phyloP scores from a whole-genome alignment of 1,140 invertebrate species.

The Microvelia longipes region DNA sequence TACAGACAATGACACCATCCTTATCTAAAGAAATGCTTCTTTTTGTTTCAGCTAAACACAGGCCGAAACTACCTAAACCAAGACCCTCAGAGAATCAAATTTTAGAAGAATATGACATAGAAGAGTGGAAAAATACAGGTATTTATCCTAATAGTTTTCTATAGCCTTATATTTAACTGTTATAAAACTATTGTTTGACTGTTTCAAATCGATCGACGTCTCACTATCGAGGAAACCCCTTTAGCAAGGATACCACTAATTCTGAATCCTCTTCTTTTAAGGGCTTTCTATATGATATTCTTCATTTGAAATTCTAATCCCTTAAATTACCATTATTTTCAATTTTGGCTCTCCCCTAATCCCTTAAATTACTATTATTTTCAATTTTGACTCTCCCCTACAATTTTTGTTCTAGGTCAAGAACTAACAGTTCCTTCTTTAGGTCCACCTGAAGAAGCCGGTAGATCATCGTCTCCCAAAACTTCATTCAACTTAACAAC shows the following conservation, averaged over 20 bases:
- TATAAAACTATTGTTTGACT: not conserved
- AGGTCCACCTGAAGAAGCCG: slow-evolving; percentile 9
- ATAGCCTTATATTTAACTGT: too few relatives aligned
- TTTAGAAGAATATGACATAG: slow-evolving; percentile 14
- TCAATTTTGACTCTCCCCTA: too few relatives aligned
- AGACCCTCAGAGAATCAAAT: slow-evolving; percentile 11
- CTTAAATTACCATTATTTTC: too few relatives aligned
- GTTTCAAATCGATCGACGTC: not conserved
- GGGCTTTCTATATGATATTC: too few relatives aligned
- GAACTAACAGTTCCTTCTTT: slow-evolving; percentile 8
- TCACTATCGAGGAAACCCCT: not conserved
- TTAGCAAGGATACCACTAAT: too few relatives aligned
- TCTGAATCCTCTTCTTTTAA: too few relatives aligned
- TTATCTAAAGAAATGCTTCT: too few relatives aligned
- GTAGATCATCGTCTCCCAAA: not conserved
- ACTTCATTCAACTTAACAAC: not conserved
- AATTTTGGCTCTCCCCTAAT: too few relatives aligned
- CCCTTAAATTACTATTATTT: too few relatives aligned
- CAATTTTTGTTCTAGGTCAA: not conserved
- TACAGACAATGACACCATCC: too few relatives aligned
- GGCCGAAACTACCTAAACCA: not conserved
- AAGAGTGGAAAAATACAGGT: slow-evolving; percentile 15
- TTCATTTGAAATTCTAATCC: too few relatives aligned
- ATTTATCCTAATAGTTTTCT: not conserved
- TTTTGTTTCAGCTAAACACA: not conserved